A percentile compares a stretch with the other conserved stretches of the same genome.
Conservation (phyloP, 2,797 vertebrate species). For the Pseudocheirus occidentalis region DNA sequence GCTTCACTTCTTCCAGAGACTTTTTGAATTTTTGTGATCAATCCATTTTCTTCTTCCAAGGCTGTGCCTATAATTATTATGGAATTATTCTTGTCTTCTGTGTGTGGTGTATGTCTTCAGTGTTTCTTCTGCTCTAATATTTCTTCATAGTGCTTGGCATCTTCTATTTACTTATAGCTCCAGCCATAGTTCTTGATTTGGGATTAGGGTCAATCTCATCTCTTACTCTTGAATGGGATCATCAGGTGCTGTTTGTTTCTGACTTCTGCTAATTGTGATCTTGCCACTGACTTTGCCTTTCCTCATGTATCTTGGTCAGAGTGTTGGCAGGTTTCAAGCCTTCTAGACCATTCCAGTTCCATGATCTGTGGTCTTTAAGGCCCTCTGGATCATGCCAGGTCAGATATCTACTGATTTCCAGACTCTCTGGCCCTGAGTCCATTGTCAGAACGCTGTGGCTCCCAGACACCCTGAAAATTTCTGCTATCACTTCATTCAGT, state of each 20-base stretch:
- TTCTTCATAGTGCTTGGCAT: neutral
- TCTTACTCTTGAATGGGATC: neutral
- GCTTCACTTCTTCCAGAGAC: neutral
- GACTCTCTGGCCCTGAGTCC: neutral
- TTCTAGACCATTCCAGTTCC: neutral
- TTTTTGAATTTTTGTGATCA: neutral
- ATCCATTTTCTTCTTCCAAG: neutral
- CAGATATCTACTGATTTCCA: neutral
- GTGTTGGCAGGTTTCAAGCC: neutral
- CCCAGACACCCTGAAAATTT: neutral
- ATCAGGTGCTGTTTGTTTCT: neutral
- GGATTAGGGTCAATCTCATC: neutral
- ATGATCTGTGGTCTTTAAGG: neutral
- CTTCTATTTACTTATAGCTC: neutral
- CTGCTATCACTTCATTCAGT: neutral
- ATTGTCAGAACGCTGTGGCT: neutral
- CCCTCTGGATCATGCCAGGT: neutral
- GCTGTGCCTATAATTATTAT: neutral
- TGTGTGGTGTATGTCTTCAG: neutral
- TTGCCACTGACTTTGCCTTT: neutral
- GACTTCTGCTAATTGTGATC: neutral
- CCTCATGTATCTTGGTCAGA: neutral
- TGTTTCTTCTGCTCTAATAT: neutral
- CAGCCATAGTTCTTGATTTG: neutral
- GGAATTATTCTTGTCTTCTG: neutral